A percentile compares a stretch with the other conserved stretches of the same genome.
These are phyloP conservation scores for Gorsachius goisagi DNA, from an alignment of 2,113 vertebrate species.

Conservation along the genomic window DNA sequence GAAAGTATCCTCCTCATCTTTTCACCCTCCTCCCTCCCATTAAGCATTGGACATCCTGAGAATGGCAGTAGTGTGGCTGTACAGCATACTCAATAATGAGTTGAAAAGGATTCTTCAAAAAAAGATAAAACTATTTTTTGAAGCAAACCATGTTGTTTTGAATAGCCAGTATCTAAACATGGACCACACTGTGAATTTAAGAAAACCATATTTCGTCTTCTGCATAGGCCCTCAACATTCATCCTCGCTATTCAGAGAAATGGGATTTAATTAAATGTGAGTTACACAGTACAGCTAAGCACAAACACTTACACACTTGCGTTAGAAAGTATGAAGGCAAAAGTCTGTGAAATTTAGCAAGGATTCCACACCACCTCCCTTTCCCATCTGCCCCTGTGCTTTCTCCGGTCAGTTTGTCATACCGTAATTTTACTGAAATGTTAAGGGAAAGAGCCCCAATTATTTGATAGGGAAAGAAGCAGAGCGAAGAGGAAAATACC, in stretches of 20 bases:
- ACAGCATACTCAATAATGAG: neutral
- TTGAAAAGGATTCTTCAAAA: neutral
- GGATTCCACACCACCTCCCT: neutral
- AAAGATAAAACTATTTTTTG: neutral
- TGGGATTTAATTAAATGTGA: neutral
- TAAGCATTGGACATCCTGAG: neutral
- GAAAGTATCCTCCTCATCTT: neutral
- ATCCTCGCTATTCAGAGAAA: neutral
- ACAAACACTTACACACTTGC: neutral
- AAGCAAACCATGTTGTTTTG: neutral
- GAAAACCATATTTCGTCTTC: neutral
- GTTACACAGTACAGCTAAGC: neutral
- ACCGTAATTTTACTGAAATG: neutral
- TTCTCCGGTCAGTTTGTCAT: neutral
- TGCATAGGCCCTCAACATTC: neutral
- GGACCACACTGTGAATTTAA: neutral
- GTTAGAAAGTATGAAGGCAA: neutral
- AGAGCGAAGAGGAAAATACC: neutral
- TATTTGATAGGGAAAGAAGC: neutral
- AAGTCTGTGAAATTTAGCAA: neutral
- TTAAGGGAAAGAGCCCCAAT: neutral
- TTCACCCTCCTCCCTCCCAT: neutral
- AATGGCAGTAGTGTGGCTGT: neutral
- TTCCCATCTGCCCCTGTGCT: neutral
- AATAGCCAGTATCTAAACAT: neutral